A percentile compares a stretch with the other conserved stretches of the same genome.
phyloP scores from a whole-genome alignment of 2,113 vertebrate genomes.

The Notothenia coriiceps region DNA sequence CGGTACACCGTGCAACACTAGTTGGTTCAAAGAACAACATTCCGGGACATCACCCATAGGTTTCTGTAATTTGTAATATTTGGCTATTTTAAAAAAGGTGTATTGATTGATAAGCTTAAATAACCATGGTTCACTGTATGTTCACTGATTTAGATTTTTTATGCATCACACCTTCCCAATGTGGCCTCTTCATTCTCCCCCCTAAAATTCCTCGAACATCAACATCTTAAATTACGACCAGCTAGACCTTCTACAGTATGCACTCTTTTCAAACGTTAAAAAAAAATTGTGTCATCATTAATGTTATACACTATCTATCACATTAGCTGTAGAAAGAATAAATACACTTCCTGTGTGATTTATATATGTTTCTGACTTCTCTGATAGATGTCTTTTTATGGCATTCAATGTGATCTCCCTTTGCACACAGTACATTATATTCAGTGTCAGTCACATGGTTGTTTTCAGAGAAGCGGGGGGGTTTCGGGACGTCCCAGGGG shows the following conservation, averaged over 20 bases:
- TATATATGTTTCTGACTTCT: not conserved
- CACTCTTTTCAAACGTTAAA: too few species aligned
- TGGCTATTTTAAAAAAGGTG: too few species aligned
- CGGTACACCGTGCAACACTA: too few species aligned
- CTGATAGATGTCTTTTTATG: not conserved
- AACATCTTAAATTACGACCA: not conserved
- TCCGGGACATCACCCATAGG: too few species aligned
- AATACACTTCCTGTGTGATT: too few species aligned
- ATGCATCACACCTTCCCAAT: not conserved
- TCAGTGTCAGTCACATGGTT: not conserved
- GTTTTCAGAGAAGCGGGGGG: slow-evolving; percentile 7
- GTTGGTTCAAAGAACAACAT: not conserved
- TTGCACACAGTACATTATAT: not conserved
- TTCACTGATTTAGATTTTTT: not conserved
- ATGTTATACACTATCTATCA: too few species aligned
- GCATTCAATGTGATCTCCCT: not conserved
- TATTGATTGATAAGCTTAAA: not conserved
- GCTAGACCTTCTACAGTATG: not conserved
- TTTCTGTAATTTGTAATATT: too few species aligned
- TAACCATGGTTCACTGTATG: not conserved
- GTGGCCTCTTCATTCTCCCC: not conserved
- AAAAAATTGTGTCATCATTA: too few species aligned
- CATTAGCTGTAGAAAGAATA: too few species aligned
- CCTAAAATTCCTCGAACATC: not conserved
- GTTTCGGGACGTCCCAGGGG: slow-evolving; percentile 33